Base-by-base conservation (phyloP, 1,140 invertebrate species). In the Luehdorfia chinensis region DNA sequence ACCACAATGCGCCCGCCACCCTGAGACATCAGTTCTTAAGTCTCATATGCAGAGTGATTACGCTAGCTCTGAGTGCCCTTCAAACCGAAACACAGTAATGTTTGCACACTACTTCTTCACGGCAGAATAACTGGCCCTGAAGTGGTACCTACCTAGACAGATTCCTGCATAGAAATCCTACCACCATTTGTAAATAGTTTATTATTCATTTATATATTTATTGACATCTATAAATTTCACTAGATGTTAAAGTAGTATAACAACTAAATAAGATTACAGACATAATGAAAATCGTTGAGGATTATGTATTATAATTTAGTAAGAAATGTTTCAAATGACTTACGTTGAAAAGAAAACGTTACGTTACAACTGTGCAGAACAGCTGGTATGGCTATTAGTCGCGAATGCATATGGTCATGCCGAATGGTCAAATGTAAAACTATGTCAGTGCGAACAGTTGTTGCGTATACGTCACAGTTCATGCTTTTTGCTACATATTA, bases 381-480 rank as follows among this genome's bases (percentile, higher is more conserved):
- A 43, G 55, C 59, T 68, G 58, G 47, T 53, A 52, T 33, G 54
- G 49, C 58, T 58, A 61, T 62, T 66, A 61, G 59, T 63, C 55
- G 65, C 61, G 63, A 61, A 59, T 72, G 66, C 73, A 73, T 61
- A 75, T 71, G 74, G 74, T 67, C 62, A 63, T 61, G 65, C 54
- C 63, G 61, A 59, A 64, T 77, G 71, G 73, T 79, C 72, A 75
- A 69, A 75, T 65, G 68, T 66, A 75, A 78, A 84, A 80, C 71
- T 84, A 64, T 84, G 80, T 83, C 80, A 83, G 73, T 74, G 60
- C 59, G 75, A 76, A 71, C 68, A 75, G 76, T 84, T 81, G 71
- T 57, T 72, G 64, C 73, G 62, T 61, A 54, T 55, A 71, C 76
- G 68, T 68, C 62, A 75, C 68, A 65, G 55, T 71, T 83, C 73